phyloP scores from a whole-genome alignment of 2,113 vertebrate species.

The Galemys pyrenaicus region DNA sequence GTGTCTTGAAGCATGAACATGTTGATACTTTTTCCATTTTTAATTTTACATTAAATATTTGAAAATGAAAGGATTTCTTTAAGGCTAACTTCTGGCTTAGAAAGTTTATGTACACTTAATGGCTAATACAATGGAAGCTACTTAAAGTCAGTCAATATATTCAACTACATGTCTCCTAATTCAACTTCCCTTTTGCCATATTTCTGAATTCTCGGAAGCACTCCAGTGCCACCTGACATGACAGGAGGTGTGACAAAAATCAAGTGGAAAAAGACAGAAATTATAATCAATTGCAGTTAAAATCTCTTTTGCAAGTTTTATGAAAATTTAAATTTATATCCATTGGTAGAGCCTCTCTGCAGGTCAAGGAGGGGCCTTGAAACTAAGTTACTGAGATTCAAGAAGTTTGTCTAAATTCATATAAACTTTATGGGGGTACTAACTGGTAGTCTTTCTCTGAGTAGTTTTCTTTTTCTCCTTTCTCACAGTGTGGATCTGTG shows the following conservation, averaged over 20 bases:
- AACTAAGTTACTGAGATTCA: background rate
- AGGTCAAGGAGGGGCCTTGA: background rate
- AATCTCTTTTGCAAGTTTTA: background rate
- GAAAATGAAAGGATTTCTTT: background rate
- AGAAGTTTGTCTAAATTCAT: background rate
- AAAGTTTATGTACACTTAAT: background rate
- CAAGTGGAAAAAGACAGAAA: background rate
- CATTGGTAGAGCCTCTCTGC: background rate
- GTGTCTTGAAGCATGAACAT: background rate
- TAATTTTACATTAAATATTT: background rate
- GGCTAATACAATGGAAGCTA: background rate
- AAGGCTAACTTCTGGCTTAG: background rate
- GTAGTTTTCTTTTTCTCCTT: background rate
- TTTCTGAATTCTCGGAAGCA: background rate
- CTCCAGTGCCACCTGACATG: background rate
- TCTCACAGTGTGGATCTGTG: background rate
- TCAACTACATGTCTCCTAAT: background rate
- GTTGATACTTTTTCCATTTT: constrained; percentile 8
- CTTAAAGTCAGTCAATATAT: background rate
- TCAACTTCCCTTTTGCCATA: background rate
- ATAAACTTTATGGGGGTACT: background rate
- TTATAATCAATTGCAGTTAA: constrained; percentile 4
- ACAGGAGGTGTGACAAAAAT: background rate
- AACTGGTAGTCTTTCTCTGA: background rate
- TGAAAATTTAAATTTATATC: background rate